Conservation (phyloP, 2,888 invertebrate species). For the Cetonia aurata region DNA sequence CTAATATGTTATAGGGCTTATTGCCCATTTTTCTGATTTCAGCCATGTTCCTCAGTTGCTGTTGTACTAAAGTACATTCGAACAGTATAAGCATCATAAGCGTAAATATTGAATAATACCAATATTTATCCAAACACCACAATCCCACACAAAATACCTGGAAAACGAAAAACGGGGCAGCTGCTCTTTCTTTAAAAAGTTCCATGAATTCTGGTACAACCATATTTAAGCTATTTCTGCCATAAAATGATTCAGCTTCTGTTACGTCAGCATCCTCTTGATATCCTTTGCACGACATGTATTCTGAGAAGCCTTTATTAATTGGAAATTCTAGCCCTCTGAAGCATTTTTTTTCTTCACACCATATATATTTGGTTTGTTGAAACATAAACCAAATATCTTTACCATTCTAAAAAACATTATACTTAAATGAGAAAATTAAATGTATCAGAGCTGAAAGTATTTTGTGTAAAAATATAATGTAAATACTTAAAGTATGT, state of each 20-base stretch:
- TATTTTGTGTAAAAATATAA: neutral
- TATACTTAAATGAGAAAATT: no score
- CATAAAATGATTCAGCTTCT: constrained; percentile 84
- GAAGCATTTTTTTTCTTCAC: constrained; percentile 85
- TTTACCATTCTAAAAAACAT: constrained; percentile 64
- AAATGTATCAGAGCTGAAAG: no score
- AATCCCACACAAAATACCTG: constrained; percentile 99
- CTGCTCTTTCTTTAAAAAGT: constrained; percentile 96
- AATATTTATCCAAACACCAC: constrained; percentile 99
- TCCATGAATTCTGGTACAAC: constrained; percentile 98
- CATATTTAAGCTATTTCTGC: constrained; percentile 88
- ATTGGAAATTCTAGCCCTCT: constrained; percentile 88
- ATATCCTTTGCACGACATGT: constrained; percentile 89
- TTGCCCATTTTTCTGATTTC: constrained; percentile 99
- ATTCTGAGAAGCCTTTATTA: constrained; percentile 76
- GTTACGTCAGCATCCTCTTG: constrained; percentile 84
- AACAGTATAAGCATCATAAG: constrained; percentile 95
- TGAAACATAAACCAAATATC: constrained; percentile 94
- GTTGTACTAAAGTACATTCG: constrained; percentile 94
- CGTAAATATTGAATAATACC: constrained; percentile 98
- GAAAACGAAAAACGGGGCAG: constrained; percentile 99
- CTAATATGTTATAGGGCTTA: constrained; percentile 92
- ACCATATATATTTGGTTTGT: constrained; percentile 96
- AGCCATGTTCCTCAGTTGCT: constrained; percentile 97
- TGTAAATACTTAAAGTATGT: no score